These are phyloP conservation scores for Hippopotamus amphibius DNA, from an alignment of 2,113 vertebrate genomes.

Conservation along the genomic window DNA sequence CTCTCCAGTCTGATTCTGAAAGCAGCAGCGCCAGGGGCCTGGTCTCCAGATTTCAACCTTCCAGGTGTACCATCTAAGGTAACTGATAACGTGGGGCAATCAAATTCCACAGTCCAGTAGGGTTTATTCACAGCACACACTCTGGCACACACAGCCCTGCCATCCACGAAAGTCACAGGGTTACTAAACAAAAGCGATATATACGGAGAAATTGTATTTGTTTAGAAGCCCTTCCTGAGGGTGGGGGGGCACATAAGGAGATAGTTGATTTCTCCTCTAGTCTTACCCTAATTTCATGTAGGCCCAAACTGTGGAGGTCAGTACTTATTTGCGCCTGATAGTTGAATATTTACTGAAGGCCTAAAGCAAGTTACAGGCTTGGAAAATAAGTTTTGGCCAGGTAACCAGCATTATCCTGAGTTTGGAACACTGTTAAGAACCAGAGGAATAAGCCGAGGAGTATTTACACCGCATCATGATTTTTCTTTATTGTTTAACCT, in stretches of 20 bases:
- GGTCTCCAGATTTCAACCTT: not conserved
- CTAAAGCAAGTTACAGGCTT: not conserved
- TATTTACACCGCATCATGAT: not conserved
- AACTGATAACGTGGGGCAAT: not conserved
- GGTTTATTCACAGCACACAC: not conserved
- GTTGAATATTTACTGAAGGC: not conserved
- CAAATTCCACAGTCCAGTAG: not conserved
- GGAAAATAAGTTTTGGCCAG: not conserved
- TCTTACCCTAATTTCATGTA: not conserved
- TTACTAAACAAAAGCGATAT: not conserved
- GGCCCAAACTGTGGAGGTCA: not conserved
- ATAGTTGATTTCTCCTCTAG: not conserved
- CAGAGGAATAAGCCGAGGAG: not conserved
- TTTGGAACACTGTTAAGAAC: not conserved
- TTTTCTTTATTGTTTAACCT: not conserved
- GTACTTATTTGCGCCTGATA: not conserved
- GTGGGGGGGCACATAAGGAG: not conserved
- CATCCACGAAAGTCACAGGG: not conserved
- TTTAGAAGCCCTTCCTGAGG: not conserved
- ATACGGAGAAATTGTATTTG: not conserved
- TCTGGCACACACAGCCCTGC: not conserved
- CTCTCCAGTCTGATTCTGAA: not conserved
- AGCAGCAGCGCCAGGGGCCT: not conserved
- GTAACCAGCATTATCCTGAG: not conserved
- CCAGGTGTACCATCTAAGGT: not conserved